phyloP scores from a whole-genome alignment of 2,113 vertebrate species.

The Nettapus auritus region DNA sequence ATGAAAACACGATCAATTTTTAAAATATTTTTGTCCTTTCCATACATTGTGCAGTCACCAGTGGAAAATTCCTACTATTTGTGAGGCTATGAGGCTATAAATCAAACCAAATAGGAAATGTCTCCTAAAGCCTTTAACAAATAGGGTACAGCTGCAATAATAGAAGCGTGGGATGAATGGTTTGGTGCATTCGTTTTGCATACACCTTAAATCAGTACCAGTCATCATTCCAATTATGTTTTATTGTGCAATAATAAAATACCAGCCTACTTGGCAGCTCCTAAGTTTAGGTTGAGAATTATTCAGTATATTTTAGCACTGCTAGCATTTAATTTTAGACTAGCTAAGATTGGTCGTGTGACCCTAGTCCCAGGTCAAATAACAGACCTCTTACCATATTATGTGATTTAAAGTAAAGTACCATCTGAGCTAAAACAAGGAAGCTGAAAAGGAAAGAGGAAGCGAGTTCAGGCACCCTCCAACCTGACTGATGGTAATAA shows the following conservation, averaged over 20 bases:
- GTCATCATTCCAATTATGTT: background rate
- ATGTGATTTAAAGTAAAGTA: constrained; percentile 49
- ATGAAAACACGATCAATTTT: background rate
- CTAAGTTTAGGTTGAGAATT: constrained; percentile 24
- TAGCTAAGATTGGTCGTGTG: constrained; percentile 9
- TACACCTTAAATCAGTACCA: constrained; percentile 45
- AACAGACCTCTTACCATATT: constrained; percentile 55
- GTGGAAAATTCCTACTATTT: constrained; percentile 53
- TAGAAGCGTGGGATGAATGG: constrained; percentile 31
- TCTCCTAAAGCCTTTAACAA: constrained; percentile 42
- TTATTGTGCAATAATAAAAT: constrained; percentile 33
- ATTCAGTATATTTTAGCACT: background rate
- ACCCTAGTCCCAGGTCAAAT: constrained; percentile 58
- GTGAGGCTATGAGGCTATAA: constrained; percentile 31
- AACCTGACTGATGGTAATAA: constrained; percentile 38
- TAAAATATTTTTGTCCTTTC: constrained; percentile 12
- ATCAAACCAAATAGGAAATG: constrained; percentile 64
- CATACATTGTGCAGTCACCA: background rate
- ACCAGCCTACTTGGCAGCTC: constrained; percentile 31
- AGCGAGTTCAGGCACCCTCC: constrained; percentile 44
- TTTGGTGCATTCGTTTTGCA: background rate
- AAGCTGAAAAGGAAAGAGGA: constrained; percentile 70
- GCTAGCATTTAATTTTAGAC: constrained; percentile 64
- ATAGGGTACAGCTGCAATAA: constrained; percentile 57
- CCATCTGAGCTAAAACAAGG: constrained; percentile 66